Evolutionary conservation across 2,888 invertebrate species (phyloP), one percentile per base, ranked within the genome.

Genomic region (Drosophila picticornis): DNA sequence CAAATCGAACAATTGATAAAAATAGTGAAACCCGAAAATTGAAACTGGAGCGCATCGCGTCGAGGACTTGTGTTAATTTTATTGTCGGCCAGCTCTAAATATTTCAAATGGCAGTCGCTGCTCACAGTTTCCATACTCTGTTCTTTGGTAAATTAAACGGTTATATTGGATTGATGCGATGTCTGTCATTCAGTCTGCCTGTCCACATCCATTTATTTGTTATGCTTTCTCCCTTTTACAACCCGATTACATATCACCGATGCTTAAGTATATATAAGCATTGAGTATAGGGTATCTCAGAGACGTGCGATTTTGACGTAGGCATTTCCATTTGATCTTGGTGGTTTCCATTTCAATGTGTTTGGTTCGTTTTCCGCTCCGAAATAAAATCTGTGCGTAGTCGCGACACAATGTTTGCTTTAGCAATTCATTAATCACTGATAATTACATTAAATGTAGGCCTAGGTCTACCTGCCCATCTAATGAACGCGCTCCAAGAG

Each of bases 351-450:
- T 56, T 72, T 72, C 60, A 34, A 50, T 60, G 55, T 36, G 67
- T 50, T 51, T 52, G n/a, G 31, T 57, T 69, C 40, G 38, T 52
- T 66, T 75, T 66, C 55, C 38, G 50, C 66, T 62, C 57, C 40
- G 61, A 65, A 65, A 53, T 36, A 53, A 72, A 72, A 68, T 67
- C 61, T 56, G 55, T 50, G 63, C 58, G 66, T 51, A 67, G 65
- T 63, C 78, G 78, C 74, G 65, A 74, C 81, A 77, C 68, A 77
- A 71, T 90, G 82, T 90, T 89, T 90, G 88, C 80, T 59, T 77
- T 77, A 90, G 74, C 83, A 90, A 91, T 88, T 90, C 91, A 90
- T 91, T 90, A 90, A 90, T 90, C 90, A 90, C 80, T 83, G 90
- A 88, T 87, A 91, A 91, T 90, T 90, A 87, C 87, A 88, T 84